Base-by-base conservation (phyloP, 2,888 invertebrate species). In the Lottia gigantea region DNA sequence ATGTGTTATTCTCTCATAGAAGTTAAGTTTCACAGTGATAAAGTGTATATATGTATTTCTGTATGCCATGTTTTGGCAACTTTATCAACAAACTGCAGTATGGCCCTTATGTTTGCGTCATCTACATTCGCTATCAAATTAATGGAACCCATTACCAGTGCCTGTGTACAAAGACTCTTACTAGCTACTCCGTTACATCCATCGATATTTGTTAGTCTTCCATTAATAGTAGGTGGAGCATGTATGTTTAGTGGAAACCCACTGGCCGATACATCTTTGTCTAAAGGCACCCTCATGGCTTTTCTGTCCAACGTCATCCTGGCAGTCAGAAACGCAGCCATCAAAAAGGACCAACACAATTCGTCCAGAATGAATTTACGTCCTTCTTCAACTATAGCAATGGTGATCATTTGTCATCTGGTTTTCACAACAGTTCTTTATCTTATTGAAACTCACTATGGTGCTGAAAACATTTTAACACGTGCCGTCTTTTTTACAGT, bases 111-210 rank as follows among this genome's bases (percentile, higher is more conserved):
- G 62, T 65, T 72, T 47, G 76, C 79, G 0, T 74, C 77, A 12
- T 78, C 78, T 15, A 78, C 80, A 25, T 72, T 80, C 67, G 78
- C 80, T 26, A 71, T 80, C 49, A 80, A 80, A 71, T 63, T 79
- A 62, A 70, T 77, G 71, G 80, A 80, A 63, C 80, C 80, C 47
- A 68, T 77, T 46, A 77, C 75, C 3, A 74, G 76, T 7, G 77
- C 80, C 1, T 12, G 77, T 15, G 65, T 74, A 19, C 76, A 78
- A 55, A 68, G 55, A 8, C 1, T 75, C 61, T 19, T 77, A 45
- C 65, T 74, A 14, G 75, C 73, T 7, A 69, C 67, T 14, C 25
- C 72, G 19, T 19, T 79, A 47, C 67, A 70, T 8, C 55, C 46
- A n/a, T n/a, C 66, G 31, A 47, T 74, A 2, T 40, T 66, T n/a